phyloP scores from a whole-genome alignment of 1,140 invertebrate genomes.

The Laupala kohalensis region DNA sequence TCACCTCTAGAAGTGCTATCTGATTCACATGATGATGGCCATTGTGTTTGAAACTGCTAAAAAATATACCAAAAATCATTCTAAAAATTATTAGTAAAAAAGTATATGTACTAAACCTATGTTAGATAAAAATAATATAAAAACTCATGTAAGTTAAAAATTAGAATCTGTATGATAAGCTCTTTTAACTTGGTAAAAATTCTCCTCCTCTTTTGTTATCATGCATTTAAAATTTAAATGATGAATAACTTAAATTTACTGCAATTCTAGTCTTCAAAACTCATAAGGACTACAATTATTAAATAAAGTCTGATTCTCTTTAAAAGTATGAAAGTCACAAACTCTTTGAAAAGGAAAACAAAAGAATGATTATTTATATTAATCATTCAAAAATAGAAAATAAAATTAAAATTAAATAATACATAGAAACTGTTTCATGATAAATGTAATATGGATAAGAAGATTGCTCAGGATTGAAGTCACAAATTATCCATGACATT shows the following conservation, averaged over 20 bases:
- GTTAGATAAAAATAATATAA: background rate
- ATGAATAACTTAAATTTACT: no score
- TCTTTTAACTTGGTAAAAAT: no score
- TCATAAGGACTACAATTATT: background rate
- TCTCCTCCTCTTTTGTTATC: no score
- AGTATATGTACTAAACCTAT: background rate
- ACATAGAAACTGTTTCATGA: no score
- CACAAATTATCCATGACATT: no score
- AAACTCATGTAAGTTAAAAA: background rate
- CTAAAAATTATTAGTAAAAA: background rate
- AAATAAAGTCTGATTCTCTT: background rate
- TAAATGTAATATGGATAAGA: no score
- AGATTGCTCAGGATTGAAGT: no score
- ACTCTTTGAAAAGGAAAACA: no score
- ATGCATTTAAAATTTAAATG: no score
- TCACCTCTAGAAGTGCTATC: constrained; percentile 18
- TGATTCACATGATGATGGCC: constrained; percentile 16
- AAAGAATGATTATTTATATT: background rate
- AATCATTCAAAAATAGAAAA: background rate
- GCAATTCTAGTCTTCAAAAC: background rate
- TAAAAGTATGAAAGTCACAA: no score
- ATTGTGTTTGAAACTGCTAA: constrained; percentile 9
- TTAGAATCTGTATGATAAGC: no score
- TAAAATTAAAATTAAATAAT: background rate
- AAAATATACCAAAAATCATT: background rate